Conservation (phyloP, 2,797 vertebrate species). For the Onychomys leucogaster region DNA sequence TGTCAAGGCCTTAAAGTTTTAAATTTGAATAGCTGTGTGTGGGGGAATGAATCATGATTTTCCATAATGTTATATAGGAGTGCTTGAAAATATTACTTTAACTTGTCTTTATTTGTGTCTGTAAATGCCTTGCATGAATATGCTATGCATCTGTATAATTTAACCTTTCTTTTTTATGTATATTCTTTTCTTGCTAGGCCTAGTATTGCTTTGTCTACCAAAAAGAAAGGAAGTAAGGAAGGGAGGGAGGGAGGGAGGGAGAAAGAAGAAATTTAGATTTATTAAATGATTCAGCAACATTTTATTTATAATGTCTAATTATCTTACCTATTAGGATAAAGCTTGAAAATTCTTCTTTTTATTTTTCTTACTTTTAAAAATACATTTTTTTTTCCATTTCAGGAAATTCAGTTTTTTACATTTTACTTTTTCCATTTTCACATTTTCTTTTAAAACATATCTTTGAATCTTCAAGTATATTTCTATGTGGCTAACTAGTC, state of each 20-base stretch:
- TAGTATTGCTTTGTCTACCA: not conserved
- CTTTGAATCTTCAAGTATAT: not conserved
- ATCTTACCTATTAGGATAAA: not conserved
- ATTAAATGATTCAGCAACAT: not conserved
- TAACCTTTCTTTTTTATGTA: not conserved
- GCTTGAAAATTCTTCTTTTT: not conserved
- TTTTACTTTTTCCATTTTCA: not conserved
- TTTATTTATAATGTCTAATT: not conserved
- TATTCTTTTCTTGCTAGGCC: conserved; percentile 30
- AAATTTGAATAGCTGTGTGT: conserved; percentile 50
- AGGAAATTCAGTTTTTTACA: conserved; percentile 11
- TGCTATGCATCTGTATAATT: not conserved
- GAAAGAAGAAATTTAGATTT: not conserved
- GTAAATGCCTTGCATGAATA: conserved; percentile 3
- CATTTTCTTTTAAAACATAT: not conserved
- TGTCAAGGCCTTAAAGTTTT: not conserved
- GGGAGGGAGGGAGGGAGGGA: too few relatives aligned
- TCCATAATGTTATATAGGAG: not conserved
- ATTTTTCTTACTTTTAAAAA: conserved; percentile 1
- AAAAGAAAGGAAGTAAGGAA: not conserved
- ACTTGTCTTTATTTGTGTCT: conserved; percentile 36
- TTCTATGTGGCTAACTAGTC: not conserved
- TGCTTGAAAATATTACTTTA: conserved; percentile 40
- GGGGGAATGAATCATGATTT: conserved; percentile 19
- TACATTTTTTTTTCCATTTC: not conserved